Conservation (phyloP, 2,113 vertebrate species). For the Gulo gulo region DNA sequence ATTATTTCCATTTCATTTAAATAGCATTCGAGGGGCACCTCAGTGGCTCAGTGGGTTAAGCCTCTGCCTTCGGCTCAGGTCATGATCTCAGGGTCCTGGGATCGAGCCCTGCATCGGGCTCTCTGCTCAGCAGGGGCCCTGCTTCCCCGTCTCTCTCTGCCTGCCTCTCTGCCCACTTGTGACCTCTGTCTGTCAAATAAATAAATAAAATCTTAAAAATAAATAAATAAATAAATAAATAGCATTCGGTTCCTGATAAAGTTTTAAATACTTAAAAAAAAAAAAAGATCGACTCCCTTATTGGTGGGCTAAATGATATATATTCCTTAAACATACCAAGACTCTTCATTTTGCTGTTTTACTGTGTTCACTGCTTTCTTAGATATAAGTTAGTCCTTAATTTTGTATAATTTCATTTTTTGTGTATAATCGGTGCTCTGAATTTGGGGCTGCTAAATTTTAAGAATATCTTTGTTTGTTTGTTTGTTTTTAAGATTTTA, state of each 20-base stretch:
- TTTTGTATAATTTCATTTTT: background rate
- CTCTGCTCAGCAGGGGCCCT: no score
- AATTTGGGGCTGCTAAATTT: background rate
- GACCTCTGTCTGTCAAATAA: no score
- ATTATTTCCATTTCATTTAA: conserved; percentile 46
- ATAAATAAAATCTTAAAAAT: no score
- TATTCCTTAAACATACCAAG: background rate
- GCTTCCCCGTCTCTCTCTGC: no score
- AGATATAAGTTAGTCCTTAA: background rate
- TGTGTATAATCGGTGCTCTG: background rate
- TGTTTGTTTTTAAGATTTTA: no score
- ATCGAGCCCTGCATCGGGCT: no score
- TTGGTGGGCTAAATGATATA: background rate
- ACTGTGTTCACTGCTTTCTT: background rate
- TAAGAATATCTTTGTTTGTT: background rate
- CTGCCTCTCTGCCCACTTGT: no score
- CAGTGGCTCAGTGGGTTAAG: no score
- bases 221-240: background rate
- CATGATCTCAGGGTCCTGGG: no score
- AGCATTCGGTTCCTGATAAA: background rate
- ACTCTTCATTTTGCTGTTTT: background rate
- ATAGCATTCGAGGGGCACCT: background rate
- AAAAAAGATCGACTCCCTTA: background rate
- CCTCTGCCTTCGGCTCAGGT: no score
- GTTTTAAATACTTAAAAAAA: background rate